Base-by-base conservation (phyloP, 2,797 vertebrate species). In the Mycteria americana region DNA sequence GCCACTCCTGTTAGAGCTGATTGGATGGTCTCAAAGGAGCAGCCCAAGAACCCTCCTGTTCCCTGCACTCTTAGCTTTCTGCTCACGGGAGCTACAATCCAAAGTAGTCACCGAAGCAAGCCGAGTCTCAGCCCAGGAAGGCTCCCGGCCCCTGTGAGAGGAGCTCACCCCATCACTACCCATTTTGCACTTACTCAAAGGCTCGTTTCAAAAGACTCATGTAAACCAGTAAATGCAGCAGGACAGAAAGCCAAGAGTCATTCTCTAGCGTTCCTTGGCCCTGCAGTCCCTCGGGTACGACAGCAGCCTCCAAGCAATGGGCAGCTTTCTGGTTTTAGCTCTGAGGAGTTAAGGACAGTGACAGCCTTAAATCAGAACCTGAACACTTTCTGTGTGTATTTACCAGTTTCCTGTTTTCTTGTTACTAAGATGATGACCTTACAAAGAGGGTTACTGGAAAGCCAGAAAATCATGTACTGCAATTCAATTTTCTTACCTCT, bases 401-500 rank as follows among this genome's bases (percentile, higher is more conserved):
- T 96, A 96, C 90, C 62, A 95, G 94, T 65, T 95, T 94, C 93
- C 88, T 85, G 83, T 91, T 92, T 94, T 78, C 83, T 92, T 68
- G 54, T 95, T 84, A 92, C 92, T 45, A 60, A 76, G 88, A 97
- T 64, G 95, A 97, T 85, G 89, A 94, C 95, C 96, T 93, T 93
- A 88, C 86, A 82, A 93, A 56, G 87, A 81, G 72, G 68, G 57
- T 83, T 95, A 93, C 7, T 93, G 84, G 88, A 94, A 93, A 97
- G 84, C 76, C 92, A 85, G 93, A 93, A 97, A 96, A 95, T 87
- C 88, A 94, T 35, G 48, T 33, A 76, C 76, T 72, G 92, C 94
- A 89, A 96, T 97, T 96, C 95, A 82, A 97, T 97, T 96, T 97
- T 97, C 96, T 89, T 77, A 62, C 68, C 87, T 92, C 85, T 90